phyloP scores from a whole-genome alignment of 2,888 invertebrate species.

The Lepidochrysops patricia region DNA sequence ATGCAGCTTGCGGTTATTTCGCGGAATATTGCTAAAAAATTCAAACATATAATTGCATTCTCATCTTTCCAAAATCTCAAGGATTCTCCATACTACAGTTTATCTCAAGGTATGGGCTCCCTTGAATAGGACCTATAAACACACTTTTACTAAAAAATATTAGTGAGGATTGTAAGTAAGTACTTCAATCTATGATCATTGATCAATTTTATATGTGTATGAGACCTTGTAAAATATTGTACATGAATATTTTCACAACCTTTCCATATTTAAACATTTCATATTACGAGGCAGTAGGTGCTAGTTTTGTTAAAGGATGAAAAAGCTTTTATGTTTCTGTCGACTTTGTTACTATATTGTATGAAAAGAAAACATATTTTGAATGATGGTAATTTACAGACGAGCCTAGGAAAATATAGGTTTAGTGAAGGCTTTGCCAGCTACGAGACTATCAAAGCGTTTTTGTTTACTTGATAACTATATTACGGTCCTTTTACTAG shows the following conservation, averaged over 20 bases:
- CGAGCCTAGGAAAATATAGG: neutral
- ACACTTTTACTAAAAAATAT: no score
- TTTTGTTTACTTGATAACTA: neutral
- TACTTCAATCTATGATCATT: no score
- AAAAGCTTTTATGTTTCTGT: slow-evolving; percentile 4
- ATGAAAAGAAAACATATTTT: neutral
- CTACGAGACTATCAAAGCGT: neutral
- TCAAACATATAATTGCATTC: no score
- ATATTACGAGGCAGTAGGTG: neutral
- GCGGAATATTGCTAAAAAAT: no score
- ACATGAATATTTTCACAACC: neutral
- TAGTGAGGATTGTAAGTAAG: no score
- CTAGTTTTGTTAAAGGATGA: neutral
- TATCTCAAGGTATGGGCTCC: no score
- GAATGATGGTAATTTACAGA: neutral
- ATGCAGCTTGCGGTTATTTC: no score
- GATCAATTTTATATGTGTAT: no score
- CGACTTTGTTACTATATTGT: neutral
- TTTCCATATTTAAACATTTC: neutral
- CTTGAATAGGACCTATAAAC: no score
- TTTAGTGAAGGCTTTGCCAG: neutral
- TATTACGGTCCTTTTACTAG: neutral
- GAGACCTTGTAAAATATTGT: neutral
- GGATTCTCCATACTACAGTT: no score
- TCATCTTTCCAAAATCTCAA: no score